Conservation (phyloP, 2,888 invertebrate species). For the Troides oblongomaculatus region DNA sequence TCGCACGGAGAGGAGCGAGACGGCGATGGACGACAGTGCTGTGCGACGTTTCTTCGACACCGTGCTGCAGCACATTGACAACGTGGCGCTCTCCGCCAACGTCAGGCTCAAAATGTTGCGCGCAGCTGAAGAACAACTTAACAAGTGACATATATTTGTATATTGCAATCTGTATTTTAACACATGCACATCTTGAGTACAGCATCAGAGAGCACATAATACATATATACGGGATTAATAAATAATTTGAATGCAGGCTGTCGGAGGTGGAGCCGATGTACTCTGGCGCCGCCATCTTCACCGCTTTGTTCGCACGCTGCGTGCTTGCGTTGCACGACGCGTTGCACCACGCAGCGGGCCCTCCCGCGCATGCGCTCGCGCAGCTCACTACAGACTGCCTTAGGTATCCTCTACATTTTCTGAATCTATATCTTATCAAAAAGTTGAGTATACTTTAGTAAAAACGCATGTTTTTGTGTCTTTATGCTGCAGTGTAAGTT, state of each 20-base stretch:
- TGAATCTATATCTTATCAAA: neutral
- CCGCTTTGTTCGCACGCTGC: conserved; percentile 87
- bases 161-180: neutral
- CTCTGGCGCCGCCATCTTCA: conserved; percentile 90
- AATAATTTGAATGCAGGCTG: conserved; percentile 58
- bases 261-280: conserved; percentile 90
- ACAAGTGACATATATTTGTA: conserved; percentile 58
- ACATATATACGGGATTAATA: neutral
- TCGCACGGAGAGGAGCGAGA: conserved; percentile 55
- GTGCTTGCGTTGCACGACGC: conserved; percentile 80
- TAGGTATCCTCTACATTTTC: conserved; percentile 52
- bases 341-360: conserved; percentile 52
- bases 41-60: conserved; percentile 87
- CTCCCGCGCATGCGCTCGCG: conserved; percentile 65
- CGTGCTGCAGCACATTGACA: conserved; percentile 86
- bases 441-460: too few species aligned
- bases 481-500: too few species aligned
- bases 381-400: conserved; percentile 82
- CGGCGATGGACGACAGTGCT: conserved; percentile 77
- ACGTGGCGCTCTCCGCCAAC: conserved; percentile 81
- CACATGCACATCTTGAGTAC: too few species aligned
- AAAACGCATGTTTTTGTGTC: too few species aligned
- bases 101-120: conserved; percentile 81
- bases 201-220: too few species aligned
- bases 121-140: conserved; percentile 83